These are phyloP conservation scores for Tenualosa thibaudeaui DNA, from an alignment of 2,797 vertebrate genomes.

Conservation along the genomic window DNA sequence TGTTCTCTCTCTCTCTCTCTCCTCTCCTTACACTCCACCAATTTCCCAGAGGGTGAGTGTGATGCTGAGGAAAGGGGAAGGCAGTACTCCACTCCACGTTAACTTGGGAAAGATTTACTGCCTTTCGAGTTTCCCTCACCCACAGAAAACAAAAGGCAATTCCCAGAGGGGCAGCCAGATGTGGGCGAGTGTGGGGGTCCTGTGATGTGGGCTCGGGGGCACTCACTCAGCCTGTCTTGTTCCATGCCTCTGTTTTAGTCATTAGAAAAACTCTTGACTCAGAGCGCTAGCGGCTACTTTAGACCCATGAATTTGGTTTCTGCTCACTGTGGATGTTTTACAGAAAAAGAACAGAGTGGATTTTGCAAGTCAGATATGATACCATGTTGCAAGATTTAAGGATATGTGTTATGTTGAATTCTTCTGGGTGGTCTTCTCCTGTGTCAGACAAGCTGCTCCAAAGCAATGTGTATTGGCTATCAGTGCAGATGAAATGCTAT, in stretches of 20 bases:
- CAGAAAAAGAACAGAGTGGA: not conserved
- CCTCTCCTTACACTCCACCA: not conserved
- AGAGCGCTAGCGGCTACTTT: not conserved
- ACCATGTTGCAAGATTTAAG: slow-evolving; percentile 10
- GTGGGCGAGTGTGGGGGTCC: slow-evolving; percentile 27
- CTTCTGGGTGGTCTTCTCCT: slow-evolving; percentile 16
- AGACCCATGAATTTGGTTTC: not conserved
- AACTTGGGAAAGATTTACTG: slow-evolving; percentile 29
- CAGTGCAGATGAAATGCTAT: not conserved
- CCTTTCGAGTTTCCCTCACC: slow-evolving; percentile 28
- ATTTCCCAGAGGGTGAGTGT: not conserved
- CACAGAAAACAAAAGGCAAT: slow-evolving; percentile 34
- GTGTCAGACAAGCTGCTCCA: not conserved
- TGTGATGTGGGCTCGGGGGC: slow-evolving; percentile 25
- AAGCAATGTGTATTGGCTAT: slow-evolving; percentile 2
- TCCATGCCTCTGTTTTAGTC: slow-evolving; percentile 27
- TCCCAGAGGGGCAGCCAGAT: slow-evolving; percentile 29
- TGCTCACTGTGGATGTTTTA: not conserved
- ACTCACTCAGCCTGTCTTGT: slow-evolving; percentile 25
- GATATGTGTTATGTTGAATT: slow-evolving; percentile 12
- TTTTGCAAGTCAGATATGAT: not conserved
- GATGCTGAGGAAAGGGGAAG: slow-evolving; percentile 29
- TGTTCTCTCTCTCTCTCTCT: not conserved
- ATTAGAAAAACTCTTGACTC: slow-evolving; percentile 33
- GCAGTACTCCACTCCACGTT: not conserved